These are phyloP conservation scores for Heliconius congener DNA, from an alignment of 1,140 invertebrate genomes.

Conservation along the genomic window DNA sequence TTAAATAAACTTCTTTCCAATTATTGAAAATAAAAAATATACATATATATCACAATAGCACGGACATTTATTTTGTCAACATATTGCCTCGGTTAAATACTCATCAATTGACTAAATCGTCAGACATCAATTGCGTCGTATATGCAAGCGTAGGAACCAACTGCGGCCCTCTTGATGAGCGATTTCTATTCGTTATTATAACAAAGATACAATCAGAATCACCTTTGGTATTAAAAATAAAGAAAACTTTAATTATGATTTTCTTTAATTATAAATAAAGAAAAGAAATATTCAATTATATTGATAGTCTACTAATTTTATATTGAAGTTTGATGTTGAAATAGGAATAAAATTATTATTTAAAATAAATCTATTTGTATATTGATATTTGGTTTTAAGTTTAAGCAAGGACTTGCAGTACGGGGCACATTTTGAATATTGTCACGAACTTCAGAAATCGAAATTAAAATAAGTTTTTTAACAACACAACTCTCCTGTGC, in stretches of 20 bases:
- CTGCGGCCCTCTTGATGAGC: conserved; percentile 24
- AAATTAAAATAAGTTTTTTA: no score
- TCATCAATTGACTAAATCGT: conserved; percentile 40
- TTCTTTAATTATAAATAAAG: no score
- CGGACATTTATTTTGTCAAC: not conserved
- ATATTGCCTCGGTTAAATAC: conserved; percentile 13
- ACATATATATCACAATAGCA: not conserved
- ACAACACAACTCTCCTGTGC: no score
- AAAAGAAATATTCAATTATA: not conserved
- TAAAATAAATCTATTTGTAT: not conserved
- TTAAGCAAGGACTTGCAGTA: no score
- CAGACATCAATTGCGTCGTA: conserved; percentile 43
- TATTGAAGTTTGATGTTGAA: not conserved
- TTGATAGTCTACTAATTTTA: not conserved
- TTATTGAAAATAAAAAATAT: not conserved
- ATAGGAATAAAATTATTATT: not conserved
- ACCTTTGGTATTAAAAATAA: not conserved
- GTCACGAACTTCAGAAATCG: no score
- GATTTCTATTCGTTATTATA: conserved; percentile 28
- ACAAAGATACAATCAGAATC: conserved; percentile 13
- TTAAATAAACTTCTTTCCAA: no score
- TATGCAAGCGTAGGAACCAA: conserved; percentile 31
- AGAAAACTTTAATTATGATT: no score
- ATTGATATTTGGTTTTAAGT: not conserved
- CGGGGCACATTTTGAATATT: no score